Conservation (phyloP, 2,113 vertebrate genomes). For the Anoplopoma fimbria region DNA sequence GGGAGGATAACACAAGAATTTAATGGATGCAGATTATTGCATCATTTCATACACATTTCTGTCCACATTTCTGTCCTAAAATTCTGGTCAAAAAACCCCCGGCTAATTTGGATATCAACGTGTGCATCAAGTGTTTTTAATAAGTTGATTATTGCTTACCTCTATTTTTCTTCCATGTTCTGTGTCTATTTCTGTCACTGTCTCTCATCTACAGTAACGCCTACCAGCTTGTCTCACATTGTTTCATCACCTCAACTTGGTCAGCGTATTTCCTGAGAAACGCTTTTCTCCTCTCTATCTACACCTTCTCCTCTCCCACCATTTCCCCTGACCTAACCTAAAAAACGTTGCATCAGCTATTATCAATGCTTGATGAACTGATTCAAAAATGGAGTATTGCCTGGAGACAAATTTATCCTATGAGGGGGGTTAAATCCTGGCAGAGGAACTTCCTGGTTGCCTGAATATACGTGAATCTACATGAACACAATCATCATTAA, state of each 20-base stretch:
- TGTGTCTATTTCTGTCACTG: not conserved
- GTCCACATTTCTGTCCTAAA: conserved; percentile 9
- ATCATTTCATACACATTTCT: conserved; percentile 6
- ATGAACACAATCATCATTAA: conserved; percentile 39
- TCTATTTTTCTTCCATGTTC: not conserved
- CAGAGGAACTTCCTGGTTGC: conserved; percentile 48
- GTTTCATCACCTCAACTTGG: conserved; percentile 20
- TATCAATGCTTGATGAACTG: conserved; percentile 69
- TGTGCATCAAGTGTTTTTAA: not conserved
- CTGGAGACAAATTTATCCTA: conserved; percentile 73
- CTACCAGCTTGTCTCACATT: conserved; percentile 6
- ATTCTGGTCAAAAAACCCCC: not conserved
- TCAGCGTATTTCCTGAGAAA: conserved; percentile 44
- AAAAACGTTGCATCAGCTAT: conserved; percentile 70
- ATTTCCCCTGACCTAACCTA: conserved; percentile 32
- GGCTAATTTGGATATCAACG: not conserved
- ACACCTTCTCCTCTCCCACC: not conserved
- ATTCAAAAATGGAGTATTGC: conserved; percentile 70
- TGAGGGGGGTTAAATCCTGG: conserved; percentile 42
- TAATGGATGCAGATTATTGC: conserved; percentile 10
- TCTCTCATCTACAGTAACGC: not conserved
- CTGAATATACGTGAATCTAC: conserved; percentile 35
- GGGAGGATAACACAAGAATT: not conserved
- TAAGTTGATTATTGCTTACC: not conserved
- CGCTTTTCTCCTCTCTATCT: conserved; percentile 4